These are phyloP conservation scores for Polietes domitor DNA, from an alignment of 2,888 invertebrate genomes.

Conservation along the genomic window DNA sequence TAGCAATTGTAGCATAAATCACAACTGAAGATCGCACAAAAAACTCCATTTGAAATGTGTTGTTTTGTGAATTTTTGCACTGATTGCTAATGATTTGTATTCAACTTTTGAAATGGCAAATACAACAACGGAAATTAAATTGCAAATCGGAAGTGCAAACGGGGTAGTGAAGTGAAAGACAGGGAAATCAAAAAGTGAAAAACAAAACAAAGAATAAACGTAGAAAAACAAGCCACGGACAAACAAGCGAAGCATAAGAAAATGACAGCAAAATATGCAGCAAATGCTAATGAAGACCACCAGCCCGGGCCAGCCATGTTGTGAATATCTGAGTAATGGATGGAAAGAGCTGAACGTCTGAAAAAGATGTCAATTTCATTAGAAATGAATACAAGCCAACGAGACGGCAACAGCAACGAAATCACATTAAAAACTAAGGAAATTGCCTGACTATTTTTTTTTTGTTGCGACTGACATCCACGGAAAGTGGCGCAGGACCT, in stretches of 20 bases:
- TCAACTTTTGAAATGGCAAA: slow-evolving; percentile 48
- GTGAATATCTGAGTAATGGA: slow-evolving; percentile 1
- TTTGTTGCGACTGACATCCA: not conserved
- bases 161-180: slow-evolving; percentile 28
- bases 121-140: slow-evolving; percentile 63
- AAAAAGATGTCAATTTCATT: slow-evolving; percentile 61
- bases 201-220: not conserved
- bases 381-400: slow-evolving; percentile 49
- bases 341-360: not conserved
- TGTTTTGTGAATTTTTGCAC: slow-evolving; percentile 20
- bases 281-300: slow-evolving; percentile 62
- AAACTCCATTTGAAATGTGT: slow-evolving; percentile 19
- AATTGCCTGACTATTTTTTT: slow-evolving; percentile 29
- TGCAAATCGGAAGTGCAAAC: slow-evolving; percentile 51
- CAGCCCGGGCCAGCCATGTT: slow-evolving; percentile 15
- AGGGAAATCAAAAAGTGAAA: not conserved
- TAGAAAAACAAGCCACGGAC: slow-evolving; percentile 2
- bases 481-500: not conserved
- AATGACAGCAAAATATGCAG: slow-evolving; percentile 28
- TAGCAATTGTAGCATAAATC: slow-evolving; percentile 29
- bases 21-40: slow-evolving; percentile 29
- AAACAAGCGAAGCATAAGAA: slow-evolving; percentile 9
- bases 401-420: slow-evolving; percentile 10
- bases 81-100: slow-evolving; percentile 63
- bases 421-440: slow-evolving; percentile 51